Percentiles rank a stretch among this genome's conserved stretches.
Evolutionary conservation across 2,113 vertebrate species (phyloP).

Genomic region (Carassius carassius): DNA sequence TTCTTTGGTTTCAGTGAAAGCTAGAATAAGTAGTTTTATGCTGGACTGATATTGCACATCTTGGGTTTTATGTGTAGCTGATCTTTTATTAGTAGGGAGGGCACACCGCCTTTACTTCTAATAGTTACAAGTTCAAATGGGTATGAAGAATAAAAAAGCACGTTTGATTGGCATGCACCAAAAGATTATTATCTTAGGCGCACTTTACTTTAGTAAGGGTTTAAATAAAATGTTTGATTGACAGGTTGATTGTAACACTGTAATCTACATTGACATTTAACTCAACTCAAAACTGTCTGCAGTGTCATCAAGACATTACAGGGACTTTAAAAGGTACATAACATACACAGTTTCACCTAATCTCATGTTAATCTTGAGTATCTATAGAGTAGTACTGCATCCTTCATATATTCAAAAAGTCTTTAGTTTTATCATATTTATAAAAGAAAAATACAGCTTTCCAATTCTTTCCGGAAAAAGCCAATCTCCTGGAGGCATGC

Average conservation of each 20-base stretch:
- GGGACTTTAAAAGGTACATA: too few relatives aligned
- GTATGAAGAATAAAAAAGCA: not conserved
- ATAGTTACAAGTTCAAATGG: not conserved
- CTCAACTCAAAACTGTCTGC: too few relatives aligned
- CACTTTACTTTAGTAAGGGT: not conserved
- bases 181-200: not conserved
- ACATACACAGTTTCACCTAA: too few relatives aligned
- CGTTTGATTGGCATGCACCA: not conserved
- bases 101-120: not conserved
- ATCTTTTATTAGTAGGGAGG: slow-evolving; percentile 9
- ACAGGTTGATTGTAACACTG: slow-evolving; percentile 25
- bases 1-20: not conserved
- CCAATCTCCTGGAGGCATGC: too few relatives aligned
- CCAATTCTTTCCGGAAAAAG: too few relatives aligned
- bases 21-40: not conserved
- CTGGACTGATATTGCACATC: not conserved
- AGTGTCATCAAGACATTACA: not conserved
- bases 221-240: not conserved
- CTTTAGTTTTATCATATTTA: too few relatives aligned
- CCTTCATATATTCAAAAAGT: too few relatives aligned
- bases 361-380: too few relatives aligned
- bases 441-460: too few relatives aligned
- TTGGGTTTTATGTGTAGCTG: not conserved
- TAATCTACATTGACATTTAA: not conserved
- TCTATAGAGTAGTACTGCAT: too few relatives aligned